These are phyloP conservation scores for Agriopis leucophaearia DNA, from an alignment of 2,888 invertebrate genomes.

Conservation along the genomic window DNA sequence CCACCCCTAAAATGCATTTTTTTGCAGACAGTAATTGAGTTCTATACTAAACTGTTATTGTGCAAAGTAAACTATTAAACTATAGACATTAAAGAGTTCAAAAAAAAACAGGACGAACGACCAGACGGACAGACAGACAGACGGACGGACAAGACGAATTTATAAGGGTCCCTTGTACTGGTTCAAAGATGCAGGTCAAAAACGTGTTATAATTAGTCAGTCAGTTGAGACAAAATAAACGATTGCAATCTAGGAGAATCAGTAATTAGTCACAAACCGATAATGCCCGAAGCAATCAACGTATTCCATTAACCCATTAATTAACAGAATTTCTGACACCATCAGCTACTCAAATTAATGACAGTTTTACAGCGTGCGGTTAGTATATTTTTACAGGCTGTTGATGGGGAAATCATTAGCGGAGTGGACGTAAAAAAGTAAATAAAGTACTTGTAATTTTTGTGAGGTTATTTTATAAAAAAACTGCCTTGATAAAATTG, in stretches of 20 bases:
- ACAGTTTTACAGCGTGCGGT: conserved; percentile 20
- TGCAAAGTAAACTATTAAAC: too few relatives aligned
- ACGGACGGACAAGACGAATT: too few relatives aligned
- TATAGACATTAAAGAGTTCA: too few relatives aligned
- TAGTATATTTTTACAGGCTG: conserved; percentile 14
- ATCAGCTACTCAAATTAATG: conserved; percentile 21
- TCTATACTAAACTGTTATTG: too few relatives aligned
- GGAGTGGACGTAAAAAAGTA: conserved; percentile 5
- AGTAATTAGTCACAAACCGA: conserved; percentile 29
- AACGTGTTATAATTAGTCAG: not conserved
- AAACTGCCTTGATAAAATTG: too few relatives aligned
- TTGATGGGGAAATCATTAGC: conserved; percentile 21
- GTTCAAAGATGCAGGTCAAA: too few relatives aligned
- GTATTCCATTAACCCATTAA: conserved; percentile 26
- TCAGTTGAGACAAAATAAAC: conserved; percentile 1
- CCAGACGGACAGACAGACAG: too few relatives aligned
- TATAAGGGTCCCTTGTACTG: too few relatives aligned
- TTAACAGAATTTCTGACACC: conserved; percentile 23
- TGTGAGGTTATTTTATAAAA: not conserved
- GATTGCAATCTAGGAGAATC: conserved; percentile 18
- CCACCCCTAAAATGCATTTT: too few relatives aligned
- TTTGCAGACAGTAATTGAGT: too few relatives aligned
- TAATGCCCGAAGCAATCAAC: conserved; percentile 22
- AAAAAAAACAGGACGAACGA: too few relatives aligned
- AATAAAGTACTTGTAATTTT: not conserved